Base-by-base conservation (phyloP, 2,888 invertebrate species). In the Nomada lathburiana region DNA sequence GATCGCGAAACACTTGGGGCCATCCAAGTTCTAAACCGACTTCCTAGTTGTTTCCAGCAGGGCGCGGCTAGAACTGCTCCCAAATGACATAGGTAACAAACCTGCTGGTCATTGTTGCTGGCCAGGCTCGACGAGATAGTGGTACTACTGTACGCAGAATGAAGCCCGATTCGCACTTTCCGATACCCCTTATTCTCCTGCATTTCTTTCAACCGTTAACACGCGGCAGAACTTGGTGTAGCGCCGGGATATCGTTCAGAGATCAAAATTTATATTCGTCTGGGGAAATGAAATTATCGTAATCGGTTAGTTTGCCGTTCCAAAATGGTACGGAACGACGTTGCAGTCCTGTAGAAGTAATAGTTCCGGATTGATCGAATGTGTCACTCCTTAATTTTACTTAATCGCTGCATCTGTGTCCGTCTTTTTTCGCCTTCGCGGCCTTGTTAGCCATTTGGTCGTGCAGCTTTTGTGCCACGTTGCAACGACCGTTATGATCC, bases 11-110 rank as follows among this genome's bases (percentile, higher is more conserved):
- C 83, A 88, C 86, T 78, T 76, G 81, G 83, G 81, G 85, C 60
- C 60, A 83, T 77, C 74, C 68, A 87, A 87, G 87, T 87, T 87
- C 85, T 80, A 80, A 85, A 85, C 87, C 79, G 83, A 85, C 81
- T 87, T 87, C 60, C 74, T 71, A 68, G 78, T 76, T 76, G 73
- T 70, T 81, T 74, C 79, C 36, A 74, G 64, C 52, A 62, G 62
- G 55, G 76, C 78, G 76, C 76, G 63, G 55, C 80, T 77, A 71
- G 85, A 85, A 83, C 80, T 57, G 68, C 76, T 82, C 87, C 86
- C 86, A 87, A 86, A 87, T 79, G 87, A 80, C 86, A 57, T 55
- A 77, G 84, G 70, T 84, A 87, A 83, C 81, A 57, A 53, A 63
- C 71, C 69, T 20, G 29, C 47, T 55, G 36, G 52, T 69, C 59